Evolutionary conservation across 2,113 vertebrate species (phyloP).

Genomic region (Thamnaconus septentrionalis): DNA sequence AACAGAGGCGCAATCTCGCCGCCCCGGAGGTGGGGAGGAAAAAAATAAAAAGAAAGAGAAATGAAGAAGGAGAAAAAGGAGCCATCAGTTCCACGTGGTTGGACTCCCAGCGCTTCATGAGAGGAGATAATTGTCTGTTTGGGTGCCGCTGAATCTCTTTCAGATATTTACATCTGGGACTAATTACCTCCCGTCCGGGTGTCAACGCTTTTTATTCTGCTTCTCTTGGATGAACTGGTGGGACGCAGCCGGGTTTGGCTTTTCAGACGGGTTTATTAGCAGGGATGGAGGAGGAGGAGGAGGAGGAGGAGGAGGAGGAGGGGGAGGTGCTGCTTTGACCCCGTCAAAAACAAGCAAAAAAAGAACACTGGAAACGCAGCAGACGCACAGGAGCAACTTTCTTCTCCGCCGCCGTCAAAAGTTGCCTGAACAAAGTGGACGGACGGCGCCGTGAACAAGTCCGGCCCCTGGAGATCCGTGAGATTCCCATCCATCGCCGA

Average conservation of each 20-base stretch:
- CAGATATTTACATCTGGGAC: conserved; percentile 71
- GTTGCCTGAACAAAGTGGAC: background rate
- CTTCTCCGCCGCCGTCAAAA: conserved; percentile 18
- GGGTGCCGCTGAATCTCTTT: conserved; percentile 57
- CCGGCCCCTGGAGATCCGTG: too few species aligned
- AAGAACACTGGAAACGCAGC: background rate
- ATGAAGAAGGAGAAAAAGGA: conserved; percentile 15
- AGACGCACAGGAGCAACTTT: conserved; percentile 4
- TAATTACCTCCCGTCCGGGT: conserved; percentile 65
- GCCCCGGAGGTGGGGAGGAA: conserved; percentile 22
- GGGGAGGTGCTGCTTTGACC: conserved; percentile 29
- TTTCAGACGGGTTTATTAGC: conserved; percentile 33
- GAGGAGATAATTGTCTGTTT: conserved; percentile 73
- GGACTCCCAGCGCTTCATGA: conserved; percentile 53
- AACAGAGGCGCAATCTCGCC: conserved; percentile 41
- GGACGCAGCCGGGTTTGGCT: conserved; percentile 40
- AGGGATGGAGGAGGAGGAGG: background rate
- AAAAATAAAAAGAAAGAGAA: too few species aligned
- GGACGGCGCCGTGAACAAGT: background rate
- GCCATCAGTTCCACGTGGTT: conserved; percentile 70
- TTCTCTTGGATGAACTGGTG: conserved; percentile 49
- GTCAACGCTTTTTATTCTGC: conserved; percentile 31
- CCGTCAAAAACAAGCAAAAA: conserved; percentile 18
- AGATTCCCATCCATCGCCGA: conserved; percentile 59
- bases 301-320: background rate